Base-by-base conservation (phyloP, 2,797 vertebrate species). In the Sebastes melanostomus region DNA sequence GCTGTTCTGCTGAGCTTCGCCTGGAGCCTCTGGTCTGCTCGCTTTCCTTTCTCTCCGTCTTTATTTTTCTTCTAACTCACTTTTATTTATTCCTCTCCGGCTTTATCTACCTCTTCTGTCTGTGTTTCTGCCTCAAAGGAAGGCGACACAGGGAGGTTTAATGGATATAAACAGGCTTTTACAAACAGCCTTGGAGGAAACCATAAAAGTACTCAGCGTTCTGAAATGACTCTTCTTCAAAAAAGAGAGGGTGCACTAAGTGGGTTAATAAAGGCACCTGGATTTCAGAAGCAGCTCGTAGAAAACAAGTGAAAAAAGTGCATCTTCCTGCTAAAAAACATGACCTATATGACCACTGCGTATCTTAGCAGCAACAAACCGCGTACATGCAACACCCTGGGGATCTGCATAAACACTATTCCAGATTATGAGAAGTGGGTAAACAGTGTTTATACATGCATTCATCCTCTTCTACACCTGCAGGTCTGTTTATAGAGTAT, bases 141-240 rank as follows among this genome's bases (percentile, higher is more conserved):
- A 71, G 67, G 74, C 62, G 76, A 81, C 52, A 77, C 66, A 63
- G 65, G 67, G 14, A 81, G 46, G 9, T 75, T 83, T 75, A 72
- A 77, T 71, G 65, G 77, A 66, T 70, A 72, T 32, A 70, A 84
- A 75, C 76, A 75, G 22, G 61, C 63, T 84, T 84, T 77, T 72
- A 63, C 42, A 2, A 77, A 73, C 63, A 60, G 29, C 75, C 73
- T 74, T 16, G 58, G 36, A 71, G 77, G 38, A 55, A 74, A 32
- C 30, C 29, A 24, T 24, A 20, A 54, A 36, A 78, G 58, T 46
- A 1, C 56, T 68, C 69, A n/a, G 30, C 18, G 1, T 66, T 27
- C 29, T 18, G 46, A 42, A 73, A 76, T 56, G 18, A 32, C 68
- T 72, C 14, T 6, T 58, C 25, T 25, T 20, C 29, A 59, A 38